Percentiles rank a stretch among this genome's conserved stretches.
Evolutionary conservation across 2,888 invertebrate species (phyloP).

Genomic region (Sphaerophoria rueppellii): DNA sequence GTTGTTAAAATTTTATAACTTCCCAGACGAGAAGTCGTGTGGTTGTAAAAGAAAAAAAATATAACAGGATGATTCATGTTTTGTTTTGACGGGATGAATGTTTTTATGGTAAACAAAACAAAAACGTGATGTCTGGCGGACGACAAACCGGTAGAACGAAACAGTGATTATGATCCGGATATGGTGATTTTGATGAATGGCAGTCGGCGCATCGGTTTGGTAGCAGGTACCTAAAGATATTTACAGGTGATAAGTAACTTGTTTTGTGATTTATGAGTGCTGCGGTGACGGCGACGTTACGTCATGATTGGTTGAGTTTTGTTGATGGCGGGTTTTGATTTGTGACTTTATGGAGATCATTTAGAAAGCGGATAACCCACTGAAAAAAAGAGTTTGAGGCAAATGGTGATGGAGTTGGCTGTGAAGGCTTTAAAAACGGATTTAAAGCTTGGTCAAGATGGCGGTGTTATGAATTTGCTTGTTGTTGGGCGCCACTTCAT

Average conservation of each 20-base stretch:
- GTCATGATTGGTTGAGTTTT: slow-evolving; percentile 64
- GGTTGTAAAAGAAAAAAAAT: slow-evolving; percentile 12
- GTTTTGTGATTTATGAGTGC: slow-evolving; percentile 65
- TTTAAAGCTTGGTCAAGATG: no score
- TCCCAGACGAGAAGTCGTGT: slow-evolving; percentile 1
- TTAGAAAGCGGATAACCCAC: no score
- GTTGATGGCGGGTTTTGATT: slow-evolving; percentile 20
- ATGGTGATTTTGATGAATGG: slow-evolving; percentile 61
- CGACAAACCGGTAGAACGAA: neutral
- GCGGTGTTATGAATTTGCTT: no score
- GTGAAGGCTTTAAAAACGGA: no score
- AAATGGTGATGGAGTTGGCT: no score
- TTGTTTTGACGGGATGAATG: slow-evolving; percentile 68
- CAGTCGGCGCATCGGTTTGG: slow-evolving; percentile 10
- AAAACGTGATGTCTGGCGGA: slow-evolving; percentile 60
- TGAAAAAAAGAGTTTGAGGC: no score
- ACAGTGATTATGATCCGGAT: slow-evolving; percentile 13
- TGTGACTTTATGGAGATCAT: slow-evolving; percentile 7
- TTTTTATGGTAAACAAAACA: slow-evolving; percentile 60
- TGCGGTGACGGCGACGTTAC: no score
- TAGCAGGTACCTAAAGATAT: slow-evolving; percentile 69
- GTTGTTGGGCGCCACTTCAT: no score
- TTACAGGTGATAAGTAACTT: slow-evolving; percentile 70
- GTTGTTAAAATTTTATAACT: slow-evolving; percentile 48
- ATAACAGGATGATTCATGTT: slow-evolving; percentile 60